Evolutionary conservation across 2,113 vertebrate species (phyloP), one percentile per base, ranked within the genome.

Genomic region (Chaetops frenatus): DNA sequence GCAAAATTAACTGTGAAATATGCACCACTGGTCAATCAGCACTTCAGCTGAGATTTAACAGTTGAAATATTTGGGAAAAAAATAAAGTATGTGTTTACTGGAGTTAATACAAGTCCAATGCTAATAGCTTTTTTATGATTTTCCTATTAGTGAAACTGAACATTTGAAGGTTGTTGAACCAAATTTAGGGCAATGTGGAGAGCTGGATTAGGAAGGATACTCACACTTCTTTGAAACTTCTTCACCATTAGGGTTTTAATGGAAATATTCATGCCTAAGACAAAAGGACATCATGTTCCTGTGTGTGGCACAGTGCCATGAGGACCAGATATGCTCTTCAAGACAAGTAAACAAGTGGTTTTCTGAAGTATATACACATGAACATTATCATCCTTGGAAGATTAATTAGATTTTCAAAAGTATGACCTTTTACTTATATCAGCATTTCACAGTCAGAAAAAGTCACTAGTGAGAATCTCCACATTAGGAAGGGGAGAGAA

Each of bases 361-460:
- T 92, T 65, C n/a, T 74, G 56, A 72, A 81, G 56, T 29, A 18
- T 31, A 54, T 27, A 50, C 33, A 89, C 77, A 80, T 9, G 64
- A 80, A 40, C 6, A 44, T 89, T 84, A 73, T 81, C 57, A 78
- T 51, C 54, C 50, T 95, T 88, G 66, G 19, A 82, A 95, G 69
- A 9, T 92, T 56, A 92, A 92, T 94, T 70, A 80, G 33, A 76
- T 95, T 95, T 96, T 94, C n/a, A 92, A 93, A 86, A 65, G 60
- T 66, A 57, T 89, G 20, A 88, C 86, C 90, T 89, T 87, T 94
- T 96, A 76, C 54, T 61, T 94, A 3, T 71, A 90, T 96, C 91
- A 96, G 45, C 8, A 13, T 57, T 91, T 58, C 47, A 62, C 50
- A 80, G 40, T 53, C 16, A n/a, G 78, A 97, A 94, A 86, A 86